Percentiles rank a stretch among this genome's conserved stretches.
phyloP scores from a whole-genome alignment of 2,113 vertebrate genomes.

The Atlantisia rogersi region DNA sequence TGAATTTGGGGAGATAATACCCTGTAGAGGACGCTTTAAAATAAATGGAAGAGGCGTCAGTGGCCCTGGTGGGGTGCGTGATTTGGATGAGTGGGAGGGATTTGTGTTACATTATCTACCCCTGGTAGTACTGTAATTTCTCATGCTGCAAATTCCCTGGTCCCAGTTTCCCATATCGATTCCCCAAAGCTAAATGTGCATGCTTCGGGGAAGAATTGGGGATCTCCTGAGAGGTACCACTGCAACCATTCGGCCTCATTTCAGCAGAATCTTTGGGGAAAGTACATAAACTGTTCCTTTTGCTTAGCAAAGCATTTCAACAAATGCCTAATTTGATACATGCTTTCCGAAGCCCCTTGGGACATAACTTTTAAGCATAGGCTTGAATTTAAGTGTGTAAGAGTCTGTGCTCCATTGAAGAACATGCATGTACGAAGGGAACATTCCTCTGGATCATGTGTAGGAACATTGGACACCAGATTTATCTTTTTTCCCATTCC shows the following conservation, averaged over 20 bases:
- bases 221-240: not conserved
- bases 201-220: not conserved
- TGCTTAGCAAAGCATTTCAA: slow-evolving; percentile 40
- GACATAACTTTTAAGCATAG: not conserved
- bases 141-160: not conserved
- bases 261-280: slow-evolving; percentile 11
- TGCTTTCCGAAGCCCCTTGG: not conserved
- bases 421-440: accelerated
- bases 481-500: not conserved
- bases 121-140: not conserved
- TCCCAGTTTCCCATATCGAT: not conserved
- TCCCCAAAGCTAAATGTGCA: not conserved
- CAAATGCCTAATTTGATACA: slow-evolving; percentile 5
- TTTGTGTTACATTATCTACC: not conserved
- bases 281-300: not conserved
- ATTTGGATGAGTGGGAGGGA: not conserved
- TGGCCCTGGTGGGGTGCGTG: not conserved
- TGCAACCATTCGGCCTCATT: not conserved
- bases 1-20: not conserved
- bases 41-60: not conserved
- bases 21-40: not conserved
- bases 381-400: not conserved
- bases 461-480: not conserved
- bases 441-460: not conserved
- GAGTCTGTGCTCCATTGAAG: not conserved